phyloP scores from a whole-genome alignment of 2,888 invertebrate genomes.

The Craniophora ligustri region DNA sequence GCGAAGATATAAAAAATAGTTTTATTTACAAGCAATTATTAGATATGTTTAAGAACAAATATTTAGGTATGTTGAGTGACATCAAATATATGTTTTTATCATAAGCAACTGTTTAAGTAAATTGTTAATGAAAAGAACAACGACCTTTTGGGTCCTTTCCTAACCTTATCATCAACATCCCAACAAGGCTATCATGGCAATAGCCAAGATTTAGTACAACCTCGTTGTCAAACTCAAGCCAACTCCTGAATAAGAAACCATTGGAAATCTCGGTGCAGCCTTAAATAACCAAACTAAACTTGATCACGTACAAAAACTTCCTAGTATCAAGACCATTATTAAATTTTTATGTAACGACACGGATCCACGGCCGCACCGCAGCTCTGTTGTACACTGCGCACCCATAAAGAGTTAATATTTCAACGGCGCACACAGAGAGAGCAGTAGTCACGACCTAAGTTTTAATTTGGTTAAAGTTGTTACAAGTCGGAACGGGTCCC shows the following conservation, averaged over 20 bases:
- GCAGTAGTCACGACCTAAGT: slow-evolving; percentile 84
- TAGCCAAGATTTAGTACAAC: slow-evolving; percentile 15
- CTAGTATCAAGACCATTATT: slow-evolving; percentile 72
- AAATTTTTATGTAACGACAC: slow-evolving; percentile 81
- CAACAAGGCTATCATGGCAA: slow-evolving; percentile 13
- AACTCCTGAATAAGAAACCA: slow-evolving; percentile 47
- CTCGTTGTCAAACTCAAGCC: slow-evolving; percentile 26
- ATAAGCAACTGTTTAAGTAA: no score
- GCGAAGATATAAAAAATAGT: no score
- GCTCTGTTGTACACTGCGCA: slow-evolving; percentile 78
- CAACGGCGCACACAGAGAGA: slow-evolving; percentile 81
- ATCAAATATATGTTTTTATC: no score
- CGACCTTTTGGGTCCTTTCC: no score
- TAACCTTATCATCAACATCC: slow-evolving; percentile 4
- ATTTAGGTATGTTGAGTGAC: no score
- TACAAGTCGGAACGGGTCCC: slow-evolving; percentile 86
- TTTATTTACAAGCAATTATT: no score
- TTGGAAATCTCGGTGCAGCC: slow-evolving; percentile 55
- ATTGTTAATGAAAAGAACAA: no score
- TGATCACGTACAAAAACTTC: slow-evolving; percentile 73
- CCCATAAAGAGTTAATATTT: slow-evolving; percentile 88
- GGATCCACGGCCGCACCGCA: slow-evolving; percentile 69
- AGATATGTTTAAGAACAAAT: no score
- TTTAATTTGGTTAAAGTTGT: slow-evolving; percentile 89
- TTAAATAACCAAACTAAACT: slow-evolving; percentile 64